Evolutionary conservation across 2,888 invertebrate species (phyloP).

Genomic region (Frankliniella intonsa): DNA sequence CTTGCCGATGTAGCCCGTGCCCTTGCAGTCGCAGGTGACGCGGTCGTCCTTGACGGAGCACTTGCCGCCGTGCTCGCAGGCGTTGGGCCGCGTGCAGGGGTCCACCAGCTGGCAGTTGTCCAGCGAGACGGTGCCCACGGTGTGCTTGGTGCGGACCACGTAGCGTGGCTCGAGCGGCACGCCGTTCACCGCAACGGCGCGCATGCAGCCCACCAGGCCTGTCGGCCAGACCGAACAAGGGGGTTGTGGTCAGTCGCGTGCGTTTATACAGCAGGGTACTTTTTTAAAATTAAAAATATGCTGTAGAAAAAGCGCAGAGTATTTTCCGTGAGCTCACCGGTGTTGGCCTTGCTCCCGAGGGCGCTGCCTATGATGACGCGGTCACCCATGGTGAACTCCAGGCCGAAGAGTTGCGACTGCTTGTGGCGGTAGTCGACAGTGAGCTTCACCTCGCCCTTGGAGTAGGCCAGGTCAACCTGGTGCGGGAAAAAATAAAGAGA

Average conservation of each 20-base stretch:
- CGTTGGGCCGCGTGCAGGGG: constrained; percentile 82
- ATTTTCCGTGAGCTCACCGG: constrained; percentile 40
- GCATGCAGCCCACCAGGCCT: constrained; percentile 87
- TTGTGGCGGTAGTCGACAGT: constrained; percentile 72
- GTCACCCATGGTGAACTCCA: constrained; percentile 64
- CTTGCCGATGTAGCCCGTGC: constrained; percentile 86
- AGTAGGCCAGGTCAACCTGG: constrained; percentile 66
- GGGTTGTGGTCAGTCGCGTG: no score
- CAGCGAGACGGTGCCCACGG: constrained; percentile 82
- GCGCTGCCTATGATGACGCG: constrained; percentile 77
- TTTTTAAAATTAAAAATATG: no score
- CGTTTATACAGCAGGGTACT: no score
- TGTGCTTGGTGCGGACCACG: constrained; percentile 75
- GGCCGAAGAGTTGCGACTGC: constrained; percentile 61
- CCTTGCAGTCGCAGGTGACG: constrained; percentile 83
- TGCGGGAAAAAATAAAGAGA: no score
- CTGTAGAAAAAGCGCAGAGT: no score
- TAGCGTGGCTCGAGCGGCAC: constrained; percentile 72
- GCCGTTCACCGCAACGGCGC: constrained; percentile 80
- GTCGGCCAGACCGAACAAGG: constrained; percentile 42
- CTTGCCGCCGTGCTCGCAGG: constrained; percentile 87
- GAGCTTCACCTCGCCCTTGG: constrained; percentile 66
- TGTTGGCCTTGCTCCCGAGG: constrained; percentile 54
- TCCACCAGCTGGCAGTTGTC: constrained; percentile 88
- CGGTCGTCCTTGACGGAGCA: constrained; percentile 85